Evolutionary conservation across 2,113 vertebrate genomes (phyloP).

Genomic region (Amphiprion percula): DNA sequence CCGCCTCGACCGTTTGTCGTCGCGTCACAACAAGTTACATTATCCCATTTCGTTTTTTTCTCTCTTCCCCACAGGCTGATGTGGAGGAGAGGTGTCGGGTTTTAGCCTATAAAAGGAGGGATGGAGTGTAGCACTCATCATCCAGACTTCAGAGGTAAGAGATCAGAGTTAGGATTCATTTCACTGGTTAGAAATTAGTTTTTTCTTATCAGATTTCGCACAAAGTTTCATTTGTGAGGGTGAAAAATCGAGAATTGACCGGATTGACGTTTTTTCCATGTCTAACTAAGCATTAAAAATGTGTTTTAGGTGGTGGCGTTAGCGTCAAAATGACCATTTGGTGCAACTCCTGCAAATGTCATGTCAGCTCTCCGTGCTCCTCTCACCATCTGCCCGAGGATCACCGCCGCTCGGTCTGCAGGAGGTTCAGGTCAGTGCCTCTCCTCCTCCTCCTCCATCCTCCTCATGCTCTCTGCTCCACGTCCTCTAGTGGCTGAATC

Average conservation of each 20-base stretch:
- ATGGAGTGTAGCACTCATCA: slow-evolving; percentile 60
- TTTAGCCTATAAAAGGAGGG: slow-evolving; percentile 83
- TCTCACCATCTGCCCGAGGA: slow-evolving; percentile 44
- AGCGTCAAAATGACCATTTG: slow-evolving; percentile 81
- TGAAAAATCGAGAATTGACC: too few relatives aligned
- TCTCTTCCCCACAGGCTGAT: slow-evolving; percentile 27
- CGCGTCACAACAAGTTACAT: slow-evolving; percentile 83
- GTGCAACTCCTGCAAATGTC: slow-evolving; percentile 82
- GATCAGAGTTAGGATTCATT: neutral
- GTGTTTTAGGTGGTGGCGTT: slow-evolving; percentile 14
- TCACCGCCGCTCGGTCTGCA: slow-evolving; percentile 36
- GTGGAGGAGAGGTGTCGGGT: slow-evolving; percentile 69
- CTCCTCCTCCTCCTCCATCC: neutral
- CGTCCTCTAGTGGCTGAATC: slow-evolving; percentile 47
- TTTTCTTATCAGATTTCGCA: neutral
- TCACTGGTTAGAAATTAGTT: neutral
- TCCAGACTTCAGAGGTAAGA: slow-evolving; percentile 54
- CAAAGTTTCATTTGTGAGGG: too few relatives aligned
- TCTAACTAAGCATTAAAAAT: neutral
- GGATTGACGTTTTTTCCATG: neutral
- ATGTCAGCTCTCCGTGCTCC: slow-evolving; percentile 57
- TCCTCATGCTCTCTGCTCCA: neutral
- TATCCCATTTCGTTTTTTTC: slow-evolving; percentile 42
- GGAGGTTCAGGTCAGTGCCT: slow-evolving; percentile 82
- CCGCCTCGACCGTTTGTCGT: slow-evolving; percentile 68